Evolutionary conservation across 2,797 vertebrate species (phyloP).

Genomic region (Discoglossus pictus): DNA sequence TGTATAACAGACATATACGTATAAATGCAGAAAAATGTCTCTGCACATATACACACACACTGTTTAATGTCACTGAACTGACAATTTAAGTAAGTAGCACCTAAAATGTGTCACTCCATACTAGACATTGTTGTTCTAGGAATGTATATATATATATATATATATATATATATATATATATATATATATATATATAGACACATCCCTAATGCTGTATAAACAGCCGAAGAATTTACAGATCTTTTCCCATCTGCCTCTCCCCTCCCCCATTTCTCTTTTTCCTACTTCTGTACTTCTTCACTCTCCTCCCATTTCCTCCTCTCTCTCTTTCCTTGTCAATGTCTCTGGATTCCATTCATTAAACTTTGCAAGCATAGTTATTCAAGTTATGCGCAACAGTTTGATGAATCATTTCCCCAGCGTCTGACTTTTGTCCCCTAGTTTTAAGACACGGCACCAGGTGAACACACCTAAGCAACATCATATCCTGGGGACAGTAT

Average conservation of each 20-base stretch:
- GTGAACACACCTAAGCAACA: conserved; percentile 26
- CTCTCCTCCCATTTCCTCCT: not conserved
- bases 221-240: too few relatives aligned
- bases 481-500: conserved; percentile 28
- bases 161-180: too few relatives aligned
- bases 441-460: conserved; percentile 6
- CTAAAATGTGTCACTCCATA: too few relatives aligned
- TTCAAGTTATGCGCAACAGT: not conserved
- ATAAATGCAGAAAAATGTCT: too few relatives aligned
- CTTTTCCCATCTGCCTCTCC: not conserved
- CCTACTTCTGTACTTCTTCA: not conserved
- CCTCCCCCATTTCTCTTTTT: conserved; percentile 8
- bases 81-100: too few relatives aligned
- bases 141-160: too few relatives aligned
- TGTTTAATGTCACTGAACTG: too few relatives aligned
- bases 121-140: too few relatives aligned
- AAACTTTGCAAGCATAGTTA: conserved; percentile 4
- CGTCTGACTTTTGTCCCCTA: conserved; percentile 11
- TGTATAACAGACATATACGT: too few relatives aligned
- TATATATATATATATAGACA: too few relatives aligned
- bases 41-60: too few relatives aligned
- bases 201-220: too few relatives aligned
- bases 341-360: not conserved
- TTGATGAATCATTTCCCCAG: conserved; percentile 26
- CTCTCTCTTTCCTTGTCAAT: not conserved